Evolutionary conservation across 1,140 invertebrate genomes (phyloP), one percentile per base, ranked within the genome.

Genomic region (Gonioctena quinquepunctata): DNA sequence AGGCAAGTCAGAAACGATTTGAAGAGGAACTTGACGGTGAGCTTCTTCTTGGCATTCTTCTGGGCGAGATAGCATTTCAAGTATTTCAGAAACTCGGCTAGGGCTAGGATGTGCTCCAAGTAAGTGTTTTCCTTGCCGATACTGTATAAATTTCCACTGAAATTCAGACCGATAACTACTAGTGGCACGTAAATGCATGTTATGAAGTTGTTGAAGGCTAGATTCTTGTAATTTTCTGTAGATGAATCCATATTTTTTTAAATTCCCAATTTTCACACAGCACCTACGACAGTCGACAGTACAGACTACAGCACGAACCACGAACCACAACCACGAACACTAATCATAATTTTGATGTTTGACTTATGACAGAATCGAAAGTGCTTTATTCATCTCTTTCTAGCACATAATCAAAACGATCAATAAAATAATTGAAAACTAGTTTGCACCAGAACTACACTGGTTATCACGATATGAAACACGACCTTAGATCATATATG

Each of bases 1-100:
- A 79, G 13, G 3, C 77, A 64, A 3, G 75, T 49, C 2, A 82
- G 19, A 0, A 77, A 8, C 72, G 81, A 82, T 70, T 86, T 87
- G 3, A 84, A 69, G 11, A 79, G 60, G 33, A 84, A 82, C 60
- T 80, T 81, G 0, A 81, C 23, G 68, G 66, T 72, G 7, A 57
- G 62, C 21, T 68, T 71, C 60, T 49, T 72, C 5, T 42, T 68
- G 7, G 69, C 60, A 60, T 16, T 42, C 25, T 66, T 69, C 42
- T 63, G 42, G 16, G 48, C 60, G 1, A 50, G 52, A 8, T 57
- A 65, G 27, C 48, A 69, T 26, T 69, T 69, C 6, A 26, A 49
- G 23, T 78, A 79, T 69, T 81, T 81, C 11, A 77, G 16, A 7
- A 73, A 49, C 75, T 81, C 80, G 1, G 69, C 67, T 1, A 76